Evolutionary conservation across 2,113 vertebrate genomes (phyloP).

Genomic region (Okapia johnstoni): DNA sequence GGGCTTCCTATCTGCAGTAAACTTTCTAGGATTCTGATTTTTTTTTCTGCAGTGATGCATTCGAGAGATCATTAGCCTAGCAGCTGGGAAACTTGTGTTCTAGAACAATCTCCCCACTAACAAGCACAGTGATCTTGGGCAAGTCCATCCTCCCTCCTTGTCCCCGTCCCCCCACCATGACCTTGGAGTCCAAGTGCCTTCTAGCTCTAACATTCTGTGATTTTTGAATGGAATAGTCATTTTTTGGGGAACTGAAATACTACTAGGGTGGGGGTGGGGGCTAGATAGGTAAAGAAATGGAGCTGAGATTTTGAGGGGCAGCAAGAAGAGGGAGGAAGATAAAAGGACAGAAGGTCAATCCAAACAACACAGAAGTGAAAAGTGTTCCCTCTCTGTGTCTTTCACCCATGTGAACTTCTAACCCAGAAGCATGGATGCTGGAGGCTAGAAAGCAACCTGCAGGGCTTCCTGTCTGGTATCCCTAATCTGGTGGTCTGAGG

Average conservation of each 20-base stretch:
- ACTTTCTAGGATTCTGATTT: neutral
- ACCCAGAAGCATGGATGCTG: neutral
- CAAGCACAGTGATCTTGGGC: neutral
- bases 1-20: neutral
- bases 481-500: neutral
- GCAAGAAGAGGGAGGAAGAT: neutral
- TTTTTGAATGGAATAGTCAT: constrained; percentile 31
- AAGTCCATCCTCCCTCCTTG: neutral
- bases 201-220: neutral
- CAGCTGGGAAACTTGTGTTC: neutral
- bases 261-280: neutral
- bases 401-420: neutral
- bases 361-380: neutral
- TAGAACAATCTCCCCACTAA: neutral
- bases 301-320: neutral
- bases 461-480: neutral
- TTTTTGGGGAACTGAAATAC: neutral
- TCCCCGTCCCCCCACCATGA: neutral
- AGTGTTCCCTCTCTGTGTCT: neutral
- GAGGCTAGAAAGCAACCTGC: neutral
- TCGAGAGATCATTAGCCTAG: neutral
- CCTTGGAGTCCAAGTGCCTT: neutral
- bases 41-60: neutral
- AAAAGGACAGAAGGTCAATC: neutral
- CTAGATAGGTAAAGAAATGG: neutral